phyloP scores from a whole-genome alignment of 2,113 vertebrate genomes.

The Todiramphus saurophagus region DNA sequence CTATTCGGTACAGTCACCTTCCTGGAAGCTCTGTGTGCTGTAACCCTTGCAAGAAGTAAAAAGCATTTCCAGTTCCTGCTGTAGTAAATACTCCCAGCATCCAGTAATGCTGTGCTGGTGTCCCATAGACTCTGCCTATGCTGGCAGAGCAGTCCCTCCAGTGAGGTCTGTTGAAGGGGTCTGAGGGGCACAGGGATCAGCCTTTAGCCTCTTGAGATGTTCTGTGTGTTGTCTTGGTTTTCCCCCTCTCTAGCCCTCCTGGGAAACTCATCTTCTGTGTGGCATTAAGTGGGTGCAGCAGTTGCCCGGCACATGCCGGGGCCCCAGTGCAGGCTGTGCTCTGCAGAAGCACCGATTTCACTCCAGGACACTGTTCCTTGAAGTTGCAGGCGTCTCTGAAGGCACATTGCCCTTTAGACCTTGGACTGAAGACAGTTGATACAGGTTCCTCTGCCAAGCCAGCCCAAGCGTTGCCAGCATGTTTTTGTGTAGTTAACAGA shows the following conservation, averaged over 20 bases:
- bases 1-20: neutral
- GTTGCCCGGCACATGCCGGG: rapidly evolving
- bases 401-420: conserved; percentile 21
- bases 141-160: neutral
- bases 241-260: too few relatives aligned
- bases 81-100: neutral
- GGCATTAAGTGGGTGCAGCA: rapidly evolving
- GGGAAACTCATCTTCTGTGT: neutral
- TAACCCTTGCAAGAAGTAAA: neutral
- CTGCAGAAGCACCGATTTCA: rapidly evolving
- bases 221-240: neutral
- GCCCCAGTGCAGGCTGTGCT: neutral
- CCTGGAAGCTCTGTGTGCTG: neutral
- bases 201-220: neutral
- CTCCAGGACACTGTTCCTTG: neutral
- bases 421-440: conserved; percentile 6
- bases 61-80: neutral
- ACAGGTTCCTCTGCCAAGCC: neutral
- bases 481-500: neutral
- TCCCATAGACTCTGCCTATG: neutral
- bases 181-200: neutral
- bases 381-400: neutral
- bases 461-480: rapidly evolving
- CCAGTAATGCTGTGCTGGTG: neutral
- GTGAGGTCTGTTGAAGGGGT: rapidly evolving